Evolutionary conservation across 2,113 vertebrate genomes (phyloP).

Genomic region (Pavo muticus): DNA sequence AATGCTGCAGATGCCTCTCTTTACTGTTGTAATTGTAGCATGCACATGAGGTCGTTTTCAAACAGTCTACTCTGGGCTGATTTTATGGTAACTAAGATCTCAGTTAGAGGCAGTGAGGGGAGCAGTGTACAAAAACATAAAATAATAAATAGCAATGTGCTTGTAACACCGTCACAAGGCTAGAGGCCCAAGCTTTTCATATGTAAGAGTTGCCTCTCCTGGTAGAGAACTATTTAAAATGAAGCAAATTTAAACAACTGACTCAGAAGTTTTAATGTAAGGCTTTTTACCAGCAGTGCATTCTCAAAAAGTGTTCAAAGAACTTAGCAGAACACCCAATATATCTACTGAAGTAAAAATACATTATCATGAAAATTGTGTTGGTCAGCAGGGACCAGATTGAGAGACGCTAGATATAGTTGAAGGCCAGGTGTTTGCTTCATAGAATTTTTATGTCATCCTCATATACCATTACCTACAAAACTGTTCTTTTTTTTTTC

Average conservation of each 20-base stretch:
- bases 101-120: neutral
- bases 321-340: neutral
- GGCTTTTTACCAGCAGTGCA: neutral
- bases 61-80: neutral
- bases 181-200: neutral
- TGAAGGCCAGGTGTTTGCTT: neutral
- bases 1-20: neutral
- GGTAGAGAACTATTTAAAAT: constrained; percentile 1
- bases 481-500: neutral
- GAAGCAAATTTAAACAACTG: neutral
- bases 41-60: neutral
- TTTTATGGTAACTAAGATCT: neutral
- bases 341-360: neutral
- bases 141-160: neutral
- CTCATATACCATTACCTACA: neutral
- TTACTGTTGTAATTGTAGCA: neutral
- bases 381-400: neutral
- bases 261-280: neutral
- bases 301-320: neutral
- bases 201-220: neutral
- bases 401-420: neutral
- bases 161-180: neutral
- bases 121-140: neutral
- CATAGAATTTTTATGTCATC: neutral
- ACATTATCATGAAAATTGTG: neutral